These are phyloP conservation scores for Sebastes hubbsi DNA, from an alignment of 2,797 vertebrate species.

Conservation along the genomic window DNA sequence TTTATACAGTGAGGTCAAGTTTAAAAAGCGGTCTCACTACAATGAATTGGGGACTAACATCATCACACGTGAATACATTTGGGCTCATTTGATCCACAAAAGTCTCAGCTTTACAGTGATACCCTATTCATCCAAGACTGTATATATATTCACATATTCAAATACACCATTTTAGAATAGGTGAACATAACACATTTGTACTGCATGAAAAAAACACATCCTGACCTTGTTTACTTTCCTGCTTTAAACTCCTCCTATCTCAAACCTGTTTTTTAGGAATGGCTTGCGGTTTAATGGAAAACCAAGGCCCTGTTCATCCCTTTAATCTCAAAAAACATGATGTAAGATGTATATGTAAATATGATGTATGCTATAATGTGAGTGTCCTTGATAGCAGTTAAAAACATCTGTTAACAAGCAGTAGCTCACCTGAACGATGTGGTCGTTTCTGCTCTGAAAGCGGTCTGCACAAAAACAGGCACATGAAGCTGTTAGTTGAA, in stretches of 20 bases:
- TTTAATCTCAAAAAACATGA: background rate
- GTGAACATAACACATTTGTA: too few species aligned
- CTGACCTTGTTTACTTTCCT: background rate
- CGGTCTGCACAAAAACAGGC: conserved; percentile 64
- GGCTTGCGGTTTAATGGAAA: background rate
- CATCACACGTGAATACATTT: fast-evolving
- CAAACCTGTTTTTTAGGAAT: conserved; percentile 10
- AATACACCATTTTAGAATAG: too few species aligned
- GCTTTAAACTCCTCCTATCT: background rate
- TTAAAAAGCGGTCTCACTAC: too few species aligned
- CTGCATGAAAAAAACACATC: background rate
- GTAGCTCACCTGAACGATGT: conserved; percentile 80
- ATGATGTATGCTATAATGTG: background rate
- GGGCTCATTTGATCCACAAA: too few species aligned
- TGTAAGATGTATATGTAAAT: background rate
- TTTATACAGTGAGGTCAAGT: too few species aligned
- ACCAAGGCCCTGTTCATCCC: background rate
- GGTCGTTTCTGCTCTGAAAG: conserved; percentile 78
- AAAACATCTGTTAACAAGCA: background rate
- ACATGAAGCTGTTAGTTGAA: conserved; percentile 20
- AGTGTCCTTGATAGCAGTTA: background rate
- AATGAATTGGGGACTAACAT: too few species aligned
- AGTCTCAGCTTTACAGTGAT: too few species aligned
- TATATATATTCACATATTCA: too few species aligned
- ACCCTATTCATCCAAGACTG: too few species aligned